Conservation (phyloP, 2,113 vertebrate species). For the Cheirogaleus medius region DNA sequence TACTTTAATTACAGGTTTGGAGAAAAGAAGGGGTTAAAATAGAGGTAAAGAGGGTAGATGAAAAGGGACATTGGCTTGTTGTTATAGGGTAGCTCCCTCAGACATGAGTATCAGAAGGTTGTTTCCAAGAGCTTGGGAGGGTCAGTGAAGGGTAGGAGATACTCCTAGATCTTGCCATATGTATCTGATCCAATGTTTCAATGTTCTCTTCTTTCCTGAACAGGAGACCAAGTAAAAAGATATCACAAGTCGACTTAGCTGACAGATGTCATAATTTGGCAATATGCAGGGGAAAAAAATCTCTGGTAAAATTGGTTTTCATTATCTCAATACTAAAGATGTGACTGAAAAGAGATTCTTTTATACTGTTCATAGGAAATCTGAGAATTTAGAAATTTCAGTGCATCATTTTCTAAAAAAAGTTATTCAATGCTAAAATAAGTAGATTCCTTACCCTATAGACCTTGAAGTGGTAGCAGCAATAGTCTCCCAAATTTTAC, state of each 20-base stretch:
- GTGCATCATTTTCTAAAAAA: not conserved
- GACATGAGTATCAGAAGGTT: not conserved
- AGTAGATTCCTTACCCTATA: not conserved
- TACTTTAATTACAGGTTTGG: not conserved
- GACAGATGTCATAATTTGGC: constrained; percentile 38
- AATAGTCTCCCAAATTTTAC: not conserved
- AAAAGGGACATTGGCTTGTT: not conserved
- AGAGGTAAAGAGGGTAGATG: not conserved
- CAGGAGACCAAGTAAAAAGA: not conserved
- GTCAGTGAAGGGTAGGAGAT: not conserved
- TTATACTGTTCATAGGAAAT: not conserved
- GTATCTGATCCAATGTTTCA: not conserved
- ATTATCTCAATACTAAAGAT: constrained; percentile 40
- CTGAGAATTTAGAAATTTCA: not conserved
- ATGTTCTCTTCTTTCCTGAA: not conserved
- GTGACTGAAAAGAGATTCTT: constrained; percentile 13
- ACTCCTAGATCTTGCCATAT: not conserved
- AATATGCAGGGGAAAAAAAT: not conserved
- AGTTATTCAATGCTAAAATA: not conserved
- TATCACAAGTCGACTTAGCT: not conserved
- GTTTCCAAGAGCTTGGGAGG: not conserved
- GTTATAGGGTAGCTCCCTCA: not conserved
- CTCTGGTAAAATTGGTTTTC: constrained; percentile 15
- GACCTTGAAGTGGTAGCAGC: not conserved
- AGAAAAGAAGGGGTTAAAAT: not conserved